A percentile compares a stretch with the other conserved stretches of the same genome.
phyloP scores from a whole-genome alignment of 1,140 invertebrate species.

The Nilaparvata lugens region DNA sequence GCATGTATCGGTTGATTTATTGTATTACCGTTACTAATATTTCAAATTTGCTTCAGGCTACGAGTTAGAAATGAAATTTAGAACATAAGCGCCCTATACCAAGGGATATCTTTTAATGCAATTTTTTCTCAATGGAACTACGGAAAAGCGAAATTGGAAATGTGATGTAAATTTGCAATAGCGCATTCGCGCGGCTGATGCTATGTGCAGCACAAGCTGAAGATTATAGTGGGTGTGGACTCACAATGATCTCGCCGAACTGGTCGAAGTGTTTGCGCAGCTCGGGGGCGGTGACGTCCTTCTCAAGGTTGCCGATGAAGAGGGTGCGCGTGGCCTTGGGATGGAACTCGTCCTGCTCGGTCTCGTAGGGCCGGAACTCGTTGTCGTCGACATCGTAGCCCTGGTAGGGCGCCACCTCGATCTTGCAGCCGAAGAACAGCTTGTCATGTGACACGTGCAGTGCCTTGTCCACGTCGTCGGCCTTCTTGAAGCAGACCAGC shows the following conservation, averaged over 20 bases:
- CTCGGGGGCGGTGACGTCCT: conserved; percentile 81
- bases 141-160: background rate
- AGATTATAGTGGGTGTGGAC: no score
- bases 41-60: no score
- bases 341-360: conserved; percentile 91
- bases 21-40: no score
- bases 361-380: conserved; percentile 85
- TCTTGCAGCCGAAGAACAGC: conserved; percentile 91
- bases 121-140: no score
- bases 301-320: conserved; percentile 88
- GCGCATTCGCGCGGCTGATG: no score
- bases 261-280: conserved; percentile 85
- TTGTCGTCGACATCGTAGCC: conserved; percentile 79
- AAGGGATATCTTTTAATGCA: no score
- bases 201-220: no score
- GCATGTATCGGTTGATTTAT: no score
- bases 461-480: conserved; percentile 92
- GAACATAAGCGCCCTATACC: no score
- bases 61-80: no score
- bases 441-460: conserved; percentile 92
- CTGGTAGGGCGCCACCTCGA: conserved; percentile 81
- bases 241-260: conserved; percentile 91
- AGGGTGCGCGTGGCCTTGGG: conserved; percentile 83
- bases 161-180: no score
- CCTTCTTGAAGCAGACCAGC: conserved; percentile 90